Evolutionary conservation across 2,113 vertebrate species (phyloP), one percentile per base, ranked within the genome.

Genomic region (Pomatorhinus ruficollis): DNA sequence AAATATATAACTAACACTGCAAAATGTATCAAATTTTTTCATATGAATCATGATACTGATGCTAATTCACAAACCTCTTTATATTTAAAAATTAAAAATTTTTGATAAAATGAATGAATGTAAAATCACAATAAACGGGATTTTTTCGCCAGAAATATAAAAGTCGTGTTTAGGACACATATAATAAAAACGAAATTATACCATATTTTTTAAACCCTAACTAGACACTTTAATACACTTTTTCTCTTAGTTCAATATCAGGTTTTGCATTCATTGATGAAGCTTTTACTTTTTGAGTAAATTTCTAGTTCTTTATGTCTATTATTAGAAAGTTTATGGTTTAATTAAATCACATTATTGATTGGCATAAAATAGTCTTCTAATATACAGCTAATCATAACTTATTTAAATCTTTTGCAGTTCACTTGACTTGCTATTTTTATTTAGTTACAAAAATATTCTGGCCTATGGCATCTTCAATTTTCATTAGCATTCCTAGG

Each of bases 331-430:
- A 61, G 28, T 71, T 93, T 83, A 84, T 69, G 6, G 45, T 82
- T 92, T 86, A 86, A 93, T 87, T 91, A 88, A 78, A 84, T 86
- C 77, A 68, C 3, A 7, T 59, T 86, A 81, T 89, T 79, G 78
- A 91, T 66, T 88, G 90, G 3, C 25, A 66, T 76, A 33, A 40
- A 82, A 86, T 31, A 65, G 27, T 59, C 35, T 92, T 79, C 27
- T 50, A 76, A 80, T 23, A 37, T 22, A 59, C 21, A 24, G 15
- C 20, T 79, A 68, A 35, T 81, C 4, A 45, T 83, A 88, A 81
- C 15, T 78, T 75, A 22, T 4, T 8, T 8, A 74, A n/a, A 30
- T 28, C 24, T 81, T 69, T 56, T 54, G 40, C 18, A 61, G 28
- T 61, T 85, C n/a, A 49, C 35, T 83, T 72, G n/a, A 65, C 50